phyloP scores from a whole-genome alignment of 1,140 invertebrate species.

The Triops cancriformis region DNA sequence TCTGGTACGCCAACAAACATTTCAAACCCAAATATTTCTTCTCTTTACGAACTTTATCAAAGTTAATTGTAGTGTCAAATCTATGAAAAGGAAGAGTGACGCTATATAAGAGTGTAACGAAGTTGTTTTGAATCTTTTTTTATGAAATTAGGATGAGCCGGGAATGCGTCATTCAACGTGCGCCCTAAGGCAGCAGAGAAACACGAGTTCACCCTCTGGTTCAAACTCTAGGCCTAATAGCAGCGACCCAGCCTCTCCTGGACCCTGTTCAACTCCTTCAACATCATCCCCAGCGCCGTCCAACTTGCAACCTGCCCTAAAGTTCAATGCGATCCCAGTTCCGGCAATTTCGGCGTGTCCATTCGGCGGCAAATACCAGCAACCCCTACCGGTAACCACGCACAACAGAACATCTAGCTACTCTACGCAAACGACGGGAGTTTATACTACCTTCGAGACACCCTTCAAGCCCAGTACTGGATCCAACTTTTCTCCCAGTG shows the following conservation, averaged over 20 bases:
- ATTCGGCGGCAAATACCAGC: constrained; percentile 30
- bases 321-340: neutral
- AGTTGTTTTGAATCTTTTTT: neutral
- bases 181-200: neutral
- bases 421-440: neutral
- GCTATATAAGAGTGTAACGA: no score
- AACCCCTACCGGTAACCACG: constrained; percentile 30
- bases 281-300: neutral
- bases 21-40: no score
- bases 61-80: no score
- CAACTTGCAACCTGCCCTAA: neutral
- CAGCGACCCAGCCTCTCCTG: constrained; percentile 24
- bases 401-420: neutral
- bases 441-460: neutral
- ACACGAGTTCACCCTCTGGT: neutral
- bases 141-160: neutral
- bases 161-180: neutral
- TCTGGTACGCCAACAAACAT: no score
- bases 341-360: neutral
- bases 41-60: no score
- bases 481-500: neutral
- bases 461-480: neutral
- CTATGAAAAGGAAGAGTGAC: no score
- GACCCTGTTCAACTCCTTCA: constrained; percentile 24
- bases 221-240: neutral